Percentiles rank a stretch among this genome's conserved stretches.
These are phyloP conservation scores for Ormyrus labotus DNA, from an alignment of 2,888 invertebrate species.

Conservation along the genomic window DNA sequence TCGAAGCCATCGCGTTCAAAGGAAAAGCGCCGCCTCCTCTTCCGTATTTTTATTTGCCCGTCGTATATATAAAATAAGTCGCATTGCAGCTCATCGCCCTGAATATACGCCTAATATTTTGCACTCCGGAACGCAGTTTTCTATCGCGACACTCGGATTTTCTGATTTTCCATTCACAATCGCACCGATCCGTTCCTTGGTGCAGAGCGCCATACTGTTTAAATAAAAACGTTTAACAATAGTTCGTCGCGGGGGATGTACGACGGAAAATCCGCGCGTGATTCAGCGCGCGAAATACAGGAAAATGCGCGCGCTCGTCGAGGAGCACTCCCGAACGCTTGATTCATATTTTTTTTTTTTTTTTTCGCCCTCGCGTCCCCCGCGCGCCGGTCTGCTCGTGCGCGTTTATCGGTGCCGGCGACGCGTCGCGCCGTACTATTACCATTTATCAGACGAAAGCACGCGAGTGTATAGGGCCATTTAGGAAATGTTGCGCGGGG, in stretches of 20 bases:
- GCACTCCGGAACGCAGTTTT: slow-evolving; percentile 14
- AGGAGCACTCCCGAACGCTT: neutral
- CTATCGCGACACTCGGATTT: neutral
- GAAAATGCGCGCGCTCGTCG: slow-evolving; percentile 26
- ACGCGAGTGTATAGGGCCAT: slow-evolving; percentile 58
- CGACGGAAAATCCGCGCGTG: neutral
- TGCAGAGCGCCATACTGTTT: too few species aligned
- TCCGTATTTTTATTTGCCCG: neutral
- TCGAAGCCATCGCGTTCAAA: slow-evolving; percentile 63
- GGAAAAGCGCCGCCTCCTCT: slow-evolving; percentile 44
- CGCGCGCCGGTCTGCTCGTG: neutral
- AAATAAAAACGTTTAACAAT: too few species aligned
- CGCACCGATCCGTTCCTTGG: too few species aligned
- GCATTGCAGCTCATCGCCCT: neutral
- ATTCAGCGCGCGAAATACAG: slow-evolving; percentile 43
- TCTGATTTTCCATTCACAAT: slow-evolving; percentile 35
- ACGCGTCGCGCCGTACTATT: slow-evolving; percentile 60
- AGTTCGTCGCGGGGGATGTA: too few species aligned
- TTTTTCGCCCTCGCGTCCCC: slow-evolving; percentile 4
- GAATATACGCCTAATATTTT: slow-evolving; percentile 14
- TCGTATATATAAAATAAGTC: neutral
- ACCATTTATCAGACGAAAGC: slow-evolving; percentile 65
- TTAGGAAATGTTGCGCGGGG: slow-evolving; percentile 58
- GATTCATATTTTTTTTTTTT: neutral
- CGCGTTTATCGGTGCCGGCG: neutral